Evolutionary conservation across 2,888 invertebrate species (phyloP), one percentile per base, ranked within the genome.

Genomic region (Drosophila quinaria): DNA sequence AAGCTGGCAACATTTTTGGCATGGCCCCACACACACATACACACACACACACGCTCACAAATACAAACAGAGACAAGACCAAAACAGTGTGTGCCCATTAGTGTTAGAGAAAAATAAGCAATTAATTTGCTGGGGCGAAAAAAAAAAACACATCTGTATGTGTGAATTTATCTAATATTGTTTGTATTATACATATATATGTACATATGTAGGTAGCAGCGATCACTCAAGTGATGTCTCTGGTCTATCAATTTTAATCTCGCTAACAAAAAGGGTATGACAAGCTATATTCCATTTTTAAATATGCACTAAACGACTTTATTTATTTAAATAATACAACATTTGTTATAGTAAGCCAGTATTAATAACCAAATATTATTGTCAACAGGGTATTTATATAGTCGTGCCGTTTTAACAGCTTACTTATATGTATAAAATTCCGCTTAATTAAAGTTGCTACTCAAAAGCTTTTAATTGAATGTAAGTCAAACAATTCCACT

Each of bases 21-120:
- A 76, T 65, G 71, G 44, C 63, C 56, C 70, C 69, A 25, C 51
- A 33, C 50, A 42, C 68, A 49, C 19, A n/a, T n/a, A 55, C 35
- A 41, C 46, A 55, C 42, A 29, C 59, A 50, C 56, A 50, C 25
- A 61, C n/a, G 41, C 25, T 59, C 35, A 33, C 54, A 44, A 19
- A 49, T 39, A 55, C 51, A 64, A 29, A 56, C 47, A 42, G 41
- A 62, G 9, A 41, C 35, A 52, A 60, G 22, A 46, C 19, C 41
- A 54, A 75, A 71, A 55, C 59, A 62, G 68, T 76, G 64, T 76
- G 71, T 76, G 62, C 68, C 61, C 68, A 76, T 68, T 72, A 59
- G 25, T 62, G 59, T 76, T 76, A 52, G 81, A 67, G 54, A 55
- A 72, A 81, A 78, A 81, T 76, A 58, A 74, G 67, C 72, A 75